phyloP scores from a whole-genome alignment of 1,140 invertebrate species.

The Diabrotica undecimpunctata region DNA sequence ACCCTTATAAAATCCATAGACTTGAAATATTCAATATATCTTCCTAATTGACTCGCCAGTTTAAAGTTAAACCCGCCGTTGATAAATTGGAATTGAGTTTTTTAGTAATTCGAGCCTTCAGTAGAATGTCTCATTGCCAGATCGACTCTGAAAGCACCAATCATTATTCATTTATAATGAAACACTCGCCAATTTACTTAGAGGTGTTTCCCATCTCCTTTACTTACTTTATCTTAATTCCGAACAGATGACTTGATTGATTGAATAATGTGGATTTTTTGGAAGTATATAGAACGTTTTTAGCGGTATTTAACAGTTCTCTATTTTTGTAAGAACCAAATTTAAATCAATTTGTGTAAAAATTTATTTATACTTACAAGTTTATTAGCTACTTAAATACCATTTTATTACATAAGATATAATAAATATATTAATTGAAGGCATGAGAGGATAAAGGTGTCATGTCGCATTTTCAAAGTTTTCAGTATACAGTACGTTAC shows the following conservation, averaged over 20 bases:
- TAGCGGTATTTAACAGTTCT: too few relatives aligned
- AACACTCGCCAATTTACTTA: background rate
- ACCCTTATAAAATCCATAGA: background rate
- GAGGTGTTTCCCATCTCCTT: background rate
- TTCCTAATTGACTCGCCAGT: background rate
- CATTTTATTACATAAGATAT: too few relatives aligned
- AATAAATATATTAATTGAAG: too few relatives aligned
- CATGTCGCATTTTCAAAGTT: too few relatives aligned
- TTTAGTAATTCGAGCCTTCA: background rate
- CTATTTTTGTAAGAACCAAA: too few relatives aligned
- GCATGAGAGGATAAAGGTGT: too few relatives aligned
- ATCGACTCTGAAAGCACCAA: background rate
- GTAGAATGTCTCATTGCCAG: background rate
- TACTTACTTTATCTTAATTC: background rate
- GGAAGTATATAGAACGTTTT: too few relatives aligned
- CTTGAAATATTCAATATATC: background rate
- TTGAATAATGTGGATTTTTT: background rate
- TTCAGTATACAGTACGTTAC: too few relatives aligned
- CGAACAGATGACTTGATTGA: background rate
- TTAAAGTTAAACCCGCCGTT: background rate
- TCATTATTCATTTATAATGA: slow-evolving; percentile 3
- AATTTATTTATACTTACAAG: too few relatives aligned
- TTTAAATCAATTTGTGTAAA: too few relatives aligned
- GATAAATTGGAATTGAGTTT: background rate
- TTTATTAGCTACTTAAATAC: too few relatives aligned